Evolutionary conservation across 2,888 invertebrate species (phyloP), one percentile per base, ranked within the genome.

Genomic region (Lypha dubia): DNA sequence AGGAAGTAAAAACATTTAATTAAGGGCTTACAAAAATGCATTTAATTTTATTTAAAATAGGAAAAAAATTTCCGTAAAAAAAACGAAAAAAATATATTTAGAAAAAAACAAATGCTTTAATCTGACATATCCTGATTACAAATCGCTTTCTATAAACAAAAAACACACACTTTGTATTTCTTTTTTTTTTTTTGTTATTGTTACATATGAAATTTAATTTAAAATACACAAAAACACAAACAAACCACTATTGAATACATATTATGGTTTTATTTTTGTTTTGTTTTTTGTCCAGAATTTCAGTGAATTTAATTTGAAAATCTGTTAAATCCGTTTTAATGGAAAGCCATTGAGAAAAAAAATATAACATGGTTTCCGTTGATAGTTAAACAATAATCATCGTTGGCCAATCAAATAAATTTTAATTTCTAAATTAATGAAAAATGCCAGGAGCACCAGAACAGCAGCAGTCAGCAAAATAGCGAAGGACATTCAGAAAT

Each of bases 81-180:
- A 41, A 44, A 28, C 9, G 60, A 24, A 38, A n/a, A 32, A 38
- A 22, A 62, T 44, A 63, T 24, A 58, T 17, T 5, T 62, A 38
- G 38, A 63, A 28, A 46, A 44, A n/a, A n/a, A n/a, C n/a, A n/a
- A 63, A 44, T 79, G 76, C 67, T 75, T 85, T 76, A 79, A 83
- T 65, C 32, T 79, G 32, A 83, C 85, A 85, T 85, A 85, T 85
- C 85, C 68, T 56, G 85, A 79, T 85, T 83, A 83, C 75, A 83
- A 83, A 83, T 79, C 79, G 83, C 73, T 76, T 80, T 58, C 35
- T 38, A 51, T 63, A 44, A 67, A 79, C 65, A 62, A 38, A 11
- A 71, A 71, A 28, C n/a, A n/a, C n/a, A n/a, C n/a, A n/a, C n/a
- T 46, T 28, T 2, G 17, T 58, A 41, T 1, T 28, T 11, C 58